These are phyloP conservation scores for Cynaeus angustus DNA, from an alignment of 2,888 invertebrate genomes.

Conservation along the genomic window DNA sequence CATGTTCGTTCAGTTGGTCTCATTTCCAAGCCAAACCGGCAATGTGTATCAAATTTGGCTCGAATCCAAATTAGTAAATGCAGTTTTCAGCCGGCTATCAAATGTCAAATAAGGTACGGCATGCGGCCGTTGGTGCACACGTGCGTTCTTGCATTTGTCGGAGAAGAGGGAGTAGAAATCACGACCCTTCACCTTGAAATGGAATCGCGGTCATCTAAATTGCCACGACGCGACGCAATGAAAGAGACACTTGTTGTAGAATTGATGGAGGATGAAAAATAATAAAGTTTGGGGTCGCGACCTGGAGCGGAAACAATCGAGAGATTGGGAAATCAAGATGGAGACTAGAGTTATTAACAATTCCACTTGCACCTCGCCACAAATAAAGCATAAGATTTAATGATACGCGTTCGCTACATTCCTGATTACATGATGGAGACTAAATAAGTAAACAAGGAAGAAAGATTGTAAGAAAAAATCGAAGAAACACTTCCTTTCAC, in stretches of 20 bases:
- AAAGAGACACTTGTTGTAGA: constrained; percentile 11
- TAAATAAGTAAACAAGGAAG: constrained; percentile 40
- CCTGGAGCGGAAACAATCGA: constrained; percentile 2
- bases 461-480: constrained; percentile 8
- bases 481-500: constrained; percentile 8
- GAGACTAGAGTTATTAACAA: constrained; percentile 17
- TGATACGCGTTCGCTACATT: constrained; percentile 31
- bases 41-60: constrained; percentile 71
- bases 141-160: constrained; percentile 52
- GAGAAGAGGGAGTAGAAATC: constrained; percentile 51
- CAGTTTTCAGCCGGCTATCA: constrained; percentile 68
- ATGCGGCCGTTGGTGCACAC: constrained; percentile 62
- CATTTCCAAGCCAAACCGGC: constrained; percentile 67
- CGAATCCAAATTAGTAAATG: constrained; percentile 71
- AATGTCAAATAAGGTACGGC: constrained; percentile 70
- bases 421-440: constrained; percentile 31
- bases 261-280: not conserved
- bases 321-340: not conserved
- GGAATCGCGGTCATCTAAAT: constrained; percentile 30
- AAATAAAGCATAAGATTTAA: constrained; percentile 41
- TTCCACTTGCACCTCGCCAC: constrained; percentile 25
- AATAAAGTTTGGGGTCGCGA: not conserved
- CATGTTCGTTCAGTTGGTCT: constrained; percentile 59
- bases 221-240: constrained; percentile 6
- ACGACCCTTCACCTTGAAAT: constrained; percentile 63